phyloP scores from a whole-genome alignment of 1,140 invertebrate species.

The Bombus confusus region DNA sequence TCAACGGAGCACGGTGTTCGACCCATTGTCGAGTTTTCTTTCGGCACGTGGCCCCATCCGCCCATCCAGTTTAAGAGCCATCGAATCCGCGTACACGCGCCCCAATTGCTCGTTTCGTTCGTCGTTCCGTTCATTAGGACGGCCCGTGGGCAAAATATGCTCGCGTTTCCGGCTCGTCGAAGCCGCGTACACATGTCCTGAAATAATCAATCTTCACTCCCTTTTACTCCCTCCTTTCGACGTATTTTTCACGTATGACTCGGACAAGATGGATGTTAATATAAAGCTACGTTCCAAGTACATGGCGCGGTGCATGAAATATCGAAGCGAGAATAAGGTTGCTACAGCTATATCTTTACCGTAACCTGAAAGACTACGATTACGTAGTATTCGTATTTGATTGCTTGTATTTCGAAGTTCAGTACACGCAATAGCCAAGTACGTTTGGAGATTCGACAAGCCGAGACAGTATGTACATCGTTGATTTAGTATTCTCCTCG shows the following conservation, averaged over 20 bases:
- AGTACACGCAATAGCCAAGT: neutral
- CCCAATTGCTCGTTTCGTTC: slow-evolving; percentile 49
- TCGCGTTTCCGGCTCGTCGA: slow-evolving; percentile 47
- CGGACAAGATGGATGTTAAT: neutral
- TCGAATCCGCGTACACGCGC: slow-evolving; percentile 43
- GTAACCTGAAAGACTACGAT: neutral
- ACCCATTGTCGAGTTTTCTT: slow-evolving; percentile 45
- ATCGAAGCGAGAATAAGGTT: neutral
- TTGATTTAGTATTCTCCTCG: neutral
- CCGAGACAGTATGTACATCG: neutral
- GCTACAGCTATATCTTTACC: neutral
- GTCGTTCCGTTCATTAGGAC: slow-evolving; percentile 62
- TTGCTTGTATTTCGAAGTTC: neutral
- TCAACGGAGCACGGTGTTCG: slow-evolving; percentile 3
- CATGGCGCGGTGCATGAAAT: neutral
- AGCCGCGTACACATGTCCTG: slow-evolving; percentile 42
- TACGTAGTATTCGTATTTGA: neutral
- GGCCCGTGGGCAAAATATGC: slow-evolving; percentile 60
- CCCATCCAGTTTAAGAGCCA: slow-evolving; percentile 67
- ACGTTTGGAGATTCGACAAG: neutral
- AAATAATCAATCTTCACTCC: slow-evolving; percentile 57
- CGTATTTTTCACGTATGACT: neutral
- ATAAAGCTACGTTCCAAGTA: neutral
- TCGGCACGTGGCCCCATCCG: slow-evolving; percentile 64
- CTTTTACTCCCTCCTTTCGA: neutral